Base-by-base conservation (phyloP, 1,140 invertebrate genomes). In the Megathymus violae region DNA sequence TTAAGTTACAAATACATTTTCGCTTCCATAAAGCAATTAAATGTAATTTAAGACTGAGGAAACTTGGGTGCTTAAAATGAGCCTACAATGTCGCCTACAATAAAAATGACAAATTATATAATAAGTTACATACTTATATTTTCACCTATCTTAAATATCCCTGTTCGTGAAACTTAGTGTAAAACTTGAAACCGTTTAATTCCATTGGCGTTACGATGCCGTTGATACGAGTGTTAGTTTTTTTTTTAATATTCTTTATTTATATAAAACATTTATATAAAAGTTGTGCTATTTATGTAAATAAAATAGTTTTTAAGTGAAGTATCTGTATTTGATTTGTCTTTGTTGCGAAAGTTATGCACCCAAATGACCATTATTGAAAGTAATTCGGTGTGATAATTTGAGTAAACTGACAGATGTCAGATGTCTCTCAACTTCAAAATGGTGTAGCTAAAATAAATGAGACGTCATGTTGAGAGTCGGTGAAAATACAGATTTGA, bases 41-140 rank as follows among this genome's bases (percentile, higher is more conserved):
- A 36, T 36, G 19, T 54, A 54, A 66, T 72, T 58, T 71, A 76
- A 79, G 77, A 79, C 77, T 79, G 77, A 79, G 68, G 40, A 48
- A 47, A 71, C 50, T 69, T 74, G 68, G 74, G 77, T 76, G 77
- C 74, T 76, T 76, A 67, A 47, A 38, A 59, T 56, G 64, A 51
- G 19, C 31, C 19, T 47, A 15, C 11, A 47, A 27, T 31, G n/a
- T 52, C 36, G 36, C 17, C 47, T 16, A 34, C n/a, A n/a, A n/a
- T n/a, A n/a, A n/a, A n/a, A n/a, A n/a, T n/a, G n/a, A n/a, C n/a
- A n/a, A n/a, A n/a, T 50, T 51, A 43, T 19, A 50, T 25, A 50
- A 34, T 41, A 62, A 62, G 22, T 50, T 25, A 61, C n/a, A 50
- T 41, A 31, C 27, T 9, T 31, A 31, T 31, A 1, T 61, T 50